Evolutionary conservation across 2,797 vertebrate genomes (phyloP), one percentile per base, ranked within the genome.

Genomic region (Cuniculus paca): DNA sequence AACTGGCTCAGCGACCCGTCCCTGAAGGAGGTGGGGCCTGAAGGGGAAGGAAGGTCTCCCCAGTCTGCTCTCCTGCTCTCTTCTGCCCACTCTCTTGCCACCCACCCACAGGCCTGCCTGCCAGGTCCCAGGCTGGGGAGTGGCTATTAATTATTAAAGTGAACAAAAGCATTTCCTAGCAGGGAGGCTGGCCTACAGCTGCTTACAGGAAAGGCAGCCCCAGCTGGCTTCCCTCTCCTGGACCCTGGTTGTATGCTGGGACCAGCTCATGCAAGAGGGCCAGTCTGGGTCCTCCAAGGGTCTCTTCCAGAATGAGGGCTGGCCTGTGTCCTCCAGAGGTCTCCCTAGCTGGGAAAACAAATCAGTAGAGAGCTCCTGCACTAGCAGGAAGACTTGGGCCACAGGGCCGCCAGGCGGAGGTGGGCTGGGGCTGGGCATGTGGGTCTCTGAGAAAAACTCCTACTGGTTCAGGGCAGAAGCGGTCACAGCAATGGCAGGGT

Each of bases 131-230:
- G 97, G 90, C 97, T 96, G 97, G 97, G 92, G 96, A 97, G 95
- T 61, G 36, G 96, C 95, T 96, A 98, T 98, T 97, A 98, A 98
- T 98, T 98, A 98, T 98, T 98, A 97, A 98, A 98, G 97, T 95
- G 95, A 98, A 98, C 97, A 98, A 98, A 98, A 97, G 98, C 97
- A 98, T 98, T 98, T 98, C 98, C 98, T 98, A 98, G 98, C 98
- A 98, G 94, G 94, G 96, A 98, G 97, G 97, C 95, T 85, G 58
- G 97, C 88, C 85, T 91, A 48, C 93, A 84, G 96, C 97, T 88
- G 94, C 97, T 98, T 98, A 97, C 98, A 97, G 98, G 98, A 98
- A 98, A 97, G 91, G 81, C 91, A 93, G 97, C 85, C 96, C 95
- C 91, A 94, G 95, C 74, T 87, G 97, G 81, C 96, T 90, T 90